Conservation (phyloP, 2,797 vertebrate genomes). For the Potorous gilbertii region DNA sequence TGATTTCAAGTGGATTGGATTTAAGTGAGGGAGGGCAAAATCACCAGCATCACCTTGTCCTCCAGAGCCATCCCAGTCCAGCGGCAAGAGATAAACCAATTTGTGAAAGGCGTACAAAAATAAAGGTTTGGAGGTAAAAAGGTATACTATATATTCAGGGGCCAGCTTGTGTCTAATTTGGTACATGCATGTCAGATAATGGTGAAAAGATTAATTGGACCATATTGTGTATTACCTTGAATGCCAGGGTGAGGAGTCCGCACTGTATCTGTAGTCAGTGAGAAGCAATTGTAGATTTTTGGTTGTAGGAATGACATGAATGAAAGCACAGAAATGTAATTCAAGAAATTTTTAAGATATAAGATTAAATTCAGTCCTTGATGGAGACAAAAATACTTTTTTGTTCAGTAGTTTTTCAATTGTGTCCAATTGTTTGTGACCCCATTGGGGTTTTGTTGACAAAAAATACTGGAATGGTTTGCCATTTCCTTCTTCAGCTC, state of each 20-base stretch:
- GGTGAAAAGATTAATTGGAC: not conserved
- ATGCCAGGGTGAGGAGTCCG: not conserved
- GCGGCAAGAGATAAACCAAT: not conserved
- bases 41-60: no score
- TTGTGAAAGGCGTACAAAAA: not conserved
- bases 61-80: no score
- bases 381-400: not conserved
- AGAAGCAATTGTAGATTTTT: not conserved
- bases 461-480: not conserved
- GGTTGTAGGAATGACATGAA: not conserved
- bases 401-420: not conserved
- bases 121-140: not conserved
- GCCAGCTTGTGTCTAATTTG: not conserved
- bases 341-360: not conserved
- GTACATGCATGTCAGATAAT: not conserved
- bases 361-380: not conserved
- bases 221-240: not conserved
- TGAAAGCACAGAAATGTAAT: not conserved
- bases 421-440: not conserved
- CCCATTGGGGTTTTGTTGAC: not conserved
- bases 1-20: no score
- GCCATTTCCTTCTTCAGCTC: not conserved
- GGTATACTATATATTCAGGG: not conserved
- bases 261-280: not conserved
- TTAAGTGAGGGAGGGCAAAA: no score